phyloP scores from a whole-genome alignment of 2,797 vertebrate species.

The Hemibagrus guttatus region DNA sequence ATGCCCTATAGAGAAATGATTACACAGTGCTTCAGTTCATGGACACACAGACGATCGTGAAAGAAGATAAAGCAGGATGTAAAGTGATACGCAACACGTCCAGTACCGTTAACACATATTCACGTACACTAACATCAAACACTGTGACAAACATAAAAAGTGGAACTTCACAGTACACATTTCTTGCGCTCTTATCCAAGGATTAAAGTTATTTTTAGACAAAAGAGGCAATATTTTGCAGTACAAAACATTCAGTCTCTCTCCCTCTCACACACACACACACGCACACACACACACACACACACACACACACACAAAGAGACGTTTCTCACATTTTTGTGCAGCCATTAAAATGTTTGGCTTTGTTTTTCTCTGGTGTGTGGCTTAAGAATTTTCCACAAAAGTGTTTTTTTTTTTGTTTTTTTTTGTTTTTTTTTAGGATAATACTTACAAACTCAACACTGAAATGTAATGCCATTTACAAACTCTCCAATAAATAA shows the following conservation, averaged over 20 bases:
- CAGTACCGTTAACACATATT: conserved; percentile 17
- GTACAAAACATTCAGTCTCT: conserved; percentile 13
- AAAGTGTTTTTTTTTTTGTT: conserved; percentile 1
- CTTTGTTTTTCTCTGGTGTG: conserved; percentile 26
- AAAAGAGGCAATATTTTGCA: conserved; percentile 7
- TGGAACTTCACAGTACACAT: conserved; percentile 21
- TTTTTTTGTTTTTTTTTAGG: not conserved
- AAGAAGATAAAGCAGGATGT: conserved; percentile 17
- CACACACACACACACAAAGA: not conserved
- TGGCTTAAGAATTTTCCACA: conserved; percentile 8
- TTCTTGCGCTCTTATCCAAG: not conserved
- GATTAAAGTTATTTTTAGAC: not conserved
- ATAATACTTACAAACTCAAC: conserved; percentile 22
- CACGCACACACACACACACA: too few species aligned
- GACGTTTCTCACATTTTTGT: not conserved
- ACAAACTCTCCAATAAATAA: conserved; percentile 53
- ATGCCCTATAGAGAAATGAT: conserved; percentile 1
- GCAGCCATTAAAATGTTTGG: conserved; percentile 28
- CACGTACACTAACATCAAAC: conserved; percentile 24
- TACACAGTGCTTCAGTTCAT: conserved; percentile 41
- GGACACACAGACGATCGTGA: conserved; percentile 16
- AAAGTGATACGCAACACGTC: conserved; percentile 12
- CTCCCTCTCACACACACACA: too few species aligned
- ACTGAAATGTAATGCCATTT: conserved; percentile 30
- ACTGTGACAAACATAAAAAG: conserved; percentile 13